A percentile compares a stretch with the other conserved stretches of the same genome.
Conservation (phyloP, 2,113 vertebrate genomes). For the Catharus bicknelli region DNA sequence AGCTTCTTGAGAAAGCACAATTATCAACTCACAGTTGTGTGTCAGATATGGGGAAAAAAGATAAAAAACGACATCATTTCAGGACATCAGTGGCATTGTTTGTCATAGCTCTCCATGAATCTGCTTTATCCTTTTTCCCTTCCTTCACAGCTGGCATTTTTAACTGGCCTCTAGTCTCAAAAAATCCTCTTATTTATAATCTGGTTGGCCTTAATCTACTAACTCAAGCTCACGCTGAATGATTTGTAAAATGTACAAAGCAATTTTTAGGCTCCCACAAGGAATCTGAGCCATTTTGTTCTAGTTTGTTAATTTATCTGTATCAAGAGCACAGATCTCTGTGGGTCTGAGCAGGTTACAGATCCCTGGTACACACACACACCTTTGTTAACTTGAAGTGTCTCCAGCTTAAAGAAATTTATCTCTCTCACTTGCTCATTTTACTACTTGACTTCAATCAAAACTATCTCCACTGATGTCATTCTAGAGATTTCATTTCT, state of each 20-base stretch:
- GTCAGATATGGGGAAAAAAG: not conserved
- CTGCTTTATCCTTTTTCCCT: not conserved
- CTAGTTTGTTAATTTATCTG: not conserved
- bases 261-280: not conserved
- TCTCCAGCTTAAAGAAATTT: conserved; percentile 33
- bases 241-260: not conserved
- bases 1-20: not conserved
- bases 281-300: not conserved
- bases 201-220: conserved; percentile 38
- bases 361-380: not conserved
- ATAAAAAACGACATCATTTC: not conserved
- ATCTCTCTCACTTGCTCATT: conserved; percentile 48
- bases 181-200: conserved; percentile 42
- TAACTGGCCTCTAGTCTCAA: not conserved
- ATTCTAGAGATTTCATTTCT: conserved; percentile 62
- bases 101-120: not conserved
- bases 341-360: not conserved
- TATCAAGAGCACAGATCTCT: not conserved
- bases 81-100: not conserved
- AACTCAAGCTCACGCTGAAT: not conserved
- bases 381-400: not conserved
- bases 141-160: not conserved
- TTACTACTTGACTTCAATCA: conserved; percentile 63
- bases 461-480: conserved; percentile 54
- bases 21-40: not conserved